Conservation (phyloP, 2,113 vertebrate genomes). For the Pagrus major region DNA sequence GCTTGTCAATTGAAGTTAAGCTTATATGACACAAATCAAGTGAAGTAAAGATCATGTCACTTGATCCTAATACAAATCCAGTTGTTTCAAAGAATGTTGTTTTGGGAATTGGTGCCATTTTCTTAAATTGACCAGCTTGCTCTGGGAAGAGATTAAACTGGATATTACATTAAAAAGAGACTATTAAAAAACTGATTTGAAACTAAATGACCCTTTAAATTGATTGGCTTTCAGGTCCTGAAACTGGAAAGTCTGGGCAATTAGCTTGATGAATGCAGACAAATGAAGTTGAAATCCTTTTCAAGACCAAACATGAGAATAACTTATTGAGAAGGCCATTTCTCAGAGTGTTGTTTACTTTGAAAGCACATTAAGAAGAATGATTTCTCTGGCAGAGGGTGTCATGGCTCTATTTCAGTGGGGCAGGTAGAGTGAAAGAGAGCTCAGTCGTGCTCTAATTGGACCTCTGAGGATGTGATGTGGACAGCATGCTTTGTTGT, state of each 20-base stretch:
- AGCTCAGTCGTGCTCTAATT: conserved; percentile 55
- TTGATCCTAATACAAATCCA: not conserved
- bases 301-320: conserved; percentile 4
- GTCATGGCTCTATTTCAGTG: conserved; percentile 6
- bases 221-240: not conserved
- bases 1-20: not conserved
- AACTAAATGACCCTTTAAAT: not conserved
- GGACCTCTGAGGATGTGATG: conserved; percentile 47
- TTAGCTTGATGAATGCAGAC: not conserved
- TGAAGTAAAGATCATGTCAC: not conserved
- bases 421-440: conserved; percentile 8
- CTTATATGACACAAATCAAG: not conserved
- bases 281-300: not conserved
- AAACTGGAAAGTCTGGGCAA: not conserved
- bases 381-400: conserved; percentile 16
- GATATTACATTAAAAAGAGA: too few relatives aligned
- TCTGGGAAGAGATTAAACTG: not conserved
- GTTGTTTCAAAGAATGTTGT: not conserved
- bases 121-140: not conserved
- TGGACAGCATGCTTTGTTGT: conserved; percentile 21
- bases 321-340: not conserved
- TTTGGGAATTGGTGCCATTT: not conserved
- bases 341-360: not conserved
- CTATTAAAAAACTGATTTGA: not conserved
- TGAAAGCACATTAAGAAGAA: not conserved